phyloP scores from a whole-genome alignment of 2,888 invertebrate species.

The Siphonodentalium dalli region DNA sequence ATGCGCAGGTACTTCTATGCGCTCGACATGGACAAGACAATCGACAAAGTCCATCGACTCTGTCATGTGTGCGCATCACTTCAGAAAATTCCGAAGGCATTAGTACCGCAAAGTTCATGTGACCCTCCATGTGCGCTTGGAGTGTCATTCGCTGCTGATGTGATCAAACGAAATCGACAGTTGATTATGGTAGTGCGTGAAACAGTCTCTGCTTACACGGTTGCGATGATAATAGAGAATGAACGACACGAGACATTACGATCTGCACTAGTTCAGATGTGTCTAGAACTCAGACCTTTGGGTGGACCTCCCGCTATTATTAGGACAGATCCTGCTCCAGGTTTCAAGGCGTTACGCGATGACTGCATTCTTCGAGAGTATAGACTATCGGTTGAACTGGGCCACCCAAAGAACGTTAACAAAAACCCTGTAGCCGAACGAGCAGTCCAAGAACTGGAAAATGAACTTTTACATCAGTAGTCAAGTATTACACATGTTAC shows the following conservation, averaged over 20 bases:
- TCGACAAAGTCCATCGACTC: conserved; percentile 7
- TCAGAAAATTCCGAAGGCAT: neutral
- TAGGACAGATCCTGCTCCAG: conserved; percentile 34
- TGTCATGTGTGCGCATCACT: conserved; percentile 9
- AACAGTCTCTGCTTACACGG: conserved; percentile 29
- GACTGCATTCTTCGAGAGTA: conserved; percentile 21
- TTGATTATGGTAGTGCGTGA: conserved; percentile 28
- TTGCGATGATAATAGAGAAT: conserved; percentile 14
- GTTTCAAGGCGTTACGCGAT: conserved; percentile 19
- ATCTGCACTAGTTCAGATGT: conserved; percentile 16
- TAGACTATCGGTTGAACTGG: conserved; percentile 29
- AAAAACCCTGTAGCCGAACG: conserved; percentile 41
- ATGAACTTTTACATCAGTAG: conserved; percentile 33
- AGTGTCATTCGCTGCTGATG: conserved; percentile 28
- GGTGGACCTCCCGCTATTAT: conserved; percentile 30
- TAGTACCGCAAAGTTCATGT: conserved; percentile 15
- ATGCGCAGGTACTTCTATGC: conserved; percentile 30
- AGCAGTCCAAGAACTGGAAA: conserved; percentile 37
- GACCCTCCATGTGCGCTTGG: conserved; percentile 23
- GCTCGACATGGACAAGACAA: conserved; percentile 28
- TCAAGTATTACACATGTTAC: conserved; percentile 19
- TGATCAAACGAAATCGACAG: conserved; percentile 27
- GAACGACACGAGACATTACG: conserved; percentile 22
- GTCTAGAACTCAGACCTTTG: conserved; percentile 23
- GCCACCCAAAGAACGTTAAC: conserved; percentile 32